These are phyloP conservation scores for Tokudaia muenninki DNA, from an alignment of 2,797 vertebrate species.

Conservation along the genomic window DNA sequence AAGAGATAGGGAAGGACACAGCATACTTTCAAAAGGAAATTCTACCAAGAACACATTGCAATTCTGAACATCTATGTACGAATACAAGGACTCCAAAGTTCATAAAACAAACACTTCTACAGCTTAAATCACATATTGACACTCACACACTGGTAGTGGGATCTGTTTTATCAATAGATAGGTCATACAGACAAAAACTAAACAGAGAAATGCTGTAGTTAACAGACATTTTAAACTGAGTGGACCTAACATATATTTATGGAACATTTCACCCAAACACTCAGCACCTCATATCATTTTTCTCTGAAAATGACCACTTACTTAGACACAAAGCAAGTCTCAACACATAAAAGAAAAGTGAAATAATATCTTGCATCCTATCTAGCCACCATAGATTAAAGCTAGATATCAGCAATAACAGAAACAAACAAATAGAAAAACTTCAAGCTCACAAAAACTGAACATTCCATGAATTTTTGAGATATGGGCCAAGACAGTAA, in stretches of 20 bases:
- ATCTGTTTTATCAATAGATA: neutral
- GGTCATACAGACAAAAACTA: neutral
- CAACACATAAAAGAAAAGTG: neutral
- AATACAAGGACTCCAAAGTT: neutral
- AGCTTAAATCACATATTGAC: neutral
- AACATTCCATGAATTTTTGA: neutral
- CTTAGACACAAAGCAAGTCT: neutral
- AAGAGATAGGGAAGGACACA: neutral
- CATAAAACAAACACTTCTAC: neutral
- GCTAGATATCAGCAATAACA: neutral
- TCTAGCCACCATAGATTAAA: neutral
- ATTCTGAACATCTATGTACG: neutral
- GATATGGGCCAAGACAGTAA: neutral
- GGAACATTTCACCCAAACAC: neutral
- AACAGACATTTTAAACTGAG: neutral
- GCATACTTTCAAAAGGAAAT: neutral
- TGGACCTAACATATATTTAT: neutral
- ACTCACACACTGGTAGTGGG: neutral
- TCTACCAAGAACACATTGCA: neutral
- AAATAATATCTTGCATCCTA: neutral
- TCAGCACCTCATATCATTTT: neutral
- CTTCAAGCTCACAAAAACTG: neutral
- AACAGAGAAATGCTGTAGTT: neutral
- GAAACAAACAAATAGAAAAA: neutral
- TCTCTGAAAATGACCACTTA: neutral